Percentiles rank a stretch among this genome's conserved stretches.
These are phyloP conservation scores for Cydia amplana DNA, from an alignment of 1,140 invertebrate species.

Conservation along the genomic window DNA sequence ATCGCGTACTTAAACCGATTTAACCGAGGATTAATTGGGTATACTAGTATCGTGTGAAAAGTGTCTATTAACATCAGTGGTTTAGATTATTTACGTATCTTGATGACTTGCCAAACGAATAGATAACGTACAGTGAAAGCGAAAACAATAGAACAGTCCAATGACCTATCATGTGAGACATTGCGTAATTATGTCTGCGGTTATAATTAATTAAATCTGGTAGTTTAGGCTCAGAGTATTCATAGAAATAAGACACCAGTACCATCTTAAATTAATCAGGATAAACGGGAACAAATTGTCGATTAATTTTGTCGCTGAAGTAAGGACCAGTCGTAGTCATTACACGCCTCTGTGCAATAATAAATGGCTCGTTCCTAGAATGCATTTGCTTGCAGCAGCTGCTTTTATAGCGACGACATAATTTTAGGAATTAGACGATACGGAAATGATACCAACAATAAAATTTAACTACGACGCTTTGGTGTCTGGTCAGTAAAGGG, in stretches of 20 bases:
- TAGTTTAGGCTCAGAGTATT: neutral
- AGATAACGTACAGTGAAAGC: conserved; percentile 33
- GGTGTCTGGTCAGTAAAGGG: neutral
- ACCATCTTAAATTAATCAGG: conserved; percentile 11
- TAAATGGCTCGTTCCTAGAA: neutral
- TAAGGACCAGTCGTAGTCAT: neutral
- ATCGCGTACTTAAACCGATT: neutral
- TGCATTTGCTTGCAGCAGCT: conserved; percentile 19
- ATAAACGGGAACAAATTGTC: conserved; percentile 17
- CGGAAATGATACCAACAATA: conserved; percentile 6
- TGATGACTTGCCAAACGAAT: conserved; percentile 49
- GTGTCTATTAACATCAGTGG: neutral
- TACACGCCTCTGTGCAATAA: conserved; percentile 11
- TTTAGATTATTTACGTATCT: conserved; percentile 35
- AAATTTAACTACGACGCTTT: neutral
- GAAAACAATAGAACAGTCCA: conserved; percentile 48
- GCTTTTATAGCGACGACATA: conserved; percentile 31
- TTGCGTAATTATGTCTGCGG: conserved; percentile 25
- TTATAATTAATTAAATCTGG: conserved; percentile 24
- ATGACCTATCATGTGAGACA: conserved; percentile 40
- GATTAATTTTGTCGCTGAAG: conserved; percentile 15
- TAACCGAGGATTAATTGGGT: conserved; percentile 7
- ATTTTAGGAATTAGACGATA: conserved; percentile 22
- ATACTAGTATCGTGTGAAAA: conserved; percentile 9
- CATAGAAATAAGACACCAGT: neutral